These are phyloP conservation scores for Calosoma granatense DNA, from an alignment of 1,140 invertebrate species.

Conservation along the genomic window DNA sequence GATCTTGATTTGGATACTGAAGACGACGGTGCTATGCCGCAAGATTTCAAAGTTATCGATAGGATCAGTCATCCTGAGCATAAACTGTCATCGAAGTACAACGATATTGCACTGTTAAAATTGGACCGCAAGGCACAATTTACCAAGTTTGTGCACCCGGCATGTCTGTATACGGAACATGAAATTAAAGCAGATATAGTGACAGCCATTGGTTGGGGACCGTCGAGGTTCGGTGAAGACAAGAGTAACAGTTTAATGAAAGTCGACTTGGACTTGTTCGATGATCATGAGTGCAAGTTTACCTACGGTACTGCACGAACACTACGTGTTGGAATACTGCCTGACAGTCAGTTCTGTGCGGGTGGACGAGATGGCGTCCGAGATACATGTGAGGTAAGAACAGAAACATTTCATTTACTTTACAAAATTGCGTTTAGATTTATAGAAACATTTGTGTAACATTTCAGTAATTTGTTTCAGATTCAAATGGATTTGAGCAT, in stretches of 20 bases:
- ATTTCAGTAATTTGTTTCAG: too few relatives aligned
- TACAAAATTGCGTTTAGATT: neutral
- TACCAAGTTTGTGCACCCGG: neutral
- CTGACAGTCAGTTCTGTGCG: constrained; percentile 33
- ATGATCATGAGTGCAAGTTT: constrained; percentile 9
- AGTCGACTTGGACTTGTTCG: constrained; percentile 12
- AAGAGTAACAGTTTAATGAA: constrained; percentile 4
- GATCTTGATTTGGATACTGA: neutral
- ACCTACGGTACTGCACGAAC: neutral
- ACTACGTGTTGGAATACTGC: neutral
- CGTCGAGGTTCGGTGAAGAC: neutral
- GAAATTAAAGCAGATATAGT: neutral
- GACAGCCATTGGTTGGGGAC: neutral
- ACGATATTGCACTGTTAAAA: constrained; percentile 4
- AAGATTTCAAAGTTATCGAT: neutral
- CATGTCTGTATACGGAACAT: neutral
- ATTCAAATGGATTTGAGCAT: too few relatives aligned
- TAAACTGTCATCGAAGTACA: constrained; percentile 4
- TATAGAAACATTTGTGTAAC: too few relatives aligned
- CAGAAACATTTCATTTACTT: too few relatives aligned
- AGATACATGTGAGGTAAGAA: constrained; percentile 58
- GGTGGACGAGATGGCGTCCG: constrained; percentile 40
- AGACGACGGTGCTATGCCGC: neutral
- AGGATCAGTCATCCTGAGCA: neutral
- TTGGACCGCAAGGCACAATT: neutral